Evolutionary conservation across 2,797 vertebrate genomes (phyloP).

Genomic region (Enteromius mattozi): DNA sequence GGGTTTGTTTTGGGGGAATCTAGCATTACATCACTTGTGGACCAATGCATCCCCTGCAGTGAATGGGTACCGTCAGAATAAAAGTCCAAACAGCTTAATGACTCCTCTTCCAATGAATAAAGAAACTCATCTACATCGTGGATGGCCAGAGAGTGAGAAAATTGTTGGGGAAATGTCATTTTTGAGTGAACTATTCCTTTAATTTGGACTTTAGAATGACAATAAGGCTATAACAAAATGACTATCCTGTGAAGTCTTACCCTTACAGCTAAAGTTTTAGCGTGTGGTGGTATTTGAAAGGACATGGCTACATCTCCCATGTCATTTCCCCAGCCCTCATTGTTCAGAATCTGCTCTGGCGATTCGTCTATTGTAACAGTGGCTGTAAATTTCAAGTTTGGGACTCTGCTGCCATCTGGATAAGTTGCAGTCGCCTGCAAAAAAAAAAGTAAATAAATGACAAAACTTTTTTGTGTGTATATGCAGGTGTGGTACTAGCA

Average conservation of each 20-base stretch:
- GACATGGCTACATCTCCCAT: constrained; percentile 59
- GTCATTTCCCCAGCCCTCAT: constrained; percentile 50
- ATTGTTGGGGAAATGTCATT: not conserved
- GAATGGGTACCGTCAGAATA: no score
- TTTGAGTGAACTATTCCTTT: not conserved
- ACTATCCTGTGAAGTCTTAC: constrained; percentile 59
- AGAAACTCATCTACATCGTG: not conserved
- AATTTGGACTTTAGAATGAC: not conserved
- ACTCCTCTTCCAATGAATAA: not conserved
- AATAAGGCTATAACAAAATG: not conserved
- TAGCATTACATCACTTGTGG: no score
- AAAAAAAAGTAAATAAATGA: not conserved
- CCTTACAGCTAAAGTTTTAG: constrained; percentile 62
- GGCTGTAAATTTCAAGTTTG: constrained; percentile 62
- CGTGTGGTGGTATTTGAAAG: constrained; percentile 62
- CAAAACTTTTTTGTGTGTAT: not conserved
- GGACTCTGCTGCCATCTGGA: constrained; percentile 69
- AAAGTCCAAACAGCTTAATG: not conserved
- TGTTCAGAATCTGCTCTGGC: not conserved
- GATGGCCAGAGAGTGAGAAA: not conserved
- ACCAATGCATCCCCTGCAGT: no score
- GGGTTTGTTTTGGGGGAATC: not conserved
- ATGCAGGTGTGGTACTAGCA: not conserved
- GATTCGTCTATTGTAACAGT: constrained; percentile 31
- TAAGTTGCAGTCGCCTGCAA: constrained; percentile 67